Conservation (phyloP, 2,797 vertebrate genomes). For the Chromis chromis region DNA sequence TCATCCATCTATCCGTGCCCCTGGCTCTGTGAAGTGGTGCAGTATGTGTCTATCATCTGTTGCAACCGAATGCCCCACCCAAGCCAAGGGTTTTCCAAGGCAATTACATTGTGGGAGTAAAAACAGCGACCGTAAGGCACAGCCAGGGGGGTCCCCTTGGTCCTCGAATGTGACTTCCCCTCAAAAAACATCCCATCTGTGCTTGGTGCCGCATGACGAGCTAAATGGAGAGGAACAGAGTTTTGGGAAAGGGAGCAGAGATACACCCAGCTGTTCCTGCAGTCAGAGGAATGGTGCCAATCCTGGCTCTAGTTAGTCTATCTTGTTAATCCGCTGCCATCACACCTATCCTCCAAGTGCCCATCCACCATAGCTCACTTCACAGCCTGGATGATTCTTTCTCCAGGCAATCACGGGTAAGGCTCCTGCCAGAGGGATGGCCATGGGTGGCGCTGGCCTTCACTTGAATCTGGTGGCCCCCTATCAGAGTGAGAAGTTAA, state of each 20-base stretch:
- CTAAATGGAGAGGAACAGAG: slow-evolving; percentile 69
- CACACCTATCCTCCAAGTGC: slow-evolving; percentile 34
- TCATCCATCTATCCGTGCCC: slow-evolving; percentile 48
- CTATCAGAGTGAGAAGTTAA: slow-evolving; percentile 2
- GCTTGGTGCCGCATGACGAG: slow-evolving; percentile 50
- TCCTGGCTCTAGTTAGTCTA: slow-evolving; percentile 49
- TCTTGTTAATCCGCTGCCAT: slow-evolving; percentile 57
- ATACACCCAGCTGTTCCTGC: slow-evolving; percentile 59
- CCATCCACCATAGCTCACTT: slow-evolving; percentile 26
- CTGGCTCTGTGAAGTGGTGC: slow-evolving; percentile 30
- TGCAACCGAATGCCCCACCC: slow-evolving; percentile 28
- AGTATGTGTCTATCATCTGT: slow-evolving; percentile 42
- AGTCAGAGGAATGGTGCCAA: slow-evolving; percentile 32
- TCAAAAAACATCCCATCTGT: slow-evolving; percentile 63
- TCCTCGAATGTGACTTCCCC: slow-evolving; percentile 48
- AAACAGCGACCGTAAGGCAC: slow-evolving; percentile 26
- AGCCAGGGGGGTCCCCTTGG: slow-evolving; percentile 46
- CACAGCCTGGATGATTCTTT: slow-evolving; percentile 19
- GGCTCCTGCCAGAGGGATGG: neutral
- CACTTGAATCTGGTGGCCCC: neutral
- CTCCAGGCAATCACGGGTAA: slow-evolving; percentile 20
- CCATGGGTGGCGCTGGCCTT: neutral
- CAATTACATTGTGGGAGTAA: slow-evolving; percentile 40
- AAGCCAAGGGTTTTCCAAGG: slow-evolving; percentile 25
- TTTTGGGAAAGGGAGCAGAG: slow-evolving; percentile 49